phyloP scores from a whole-genome alignment of 1,140 invertebrate species.

The Euura saliciscinereae region DNA sequence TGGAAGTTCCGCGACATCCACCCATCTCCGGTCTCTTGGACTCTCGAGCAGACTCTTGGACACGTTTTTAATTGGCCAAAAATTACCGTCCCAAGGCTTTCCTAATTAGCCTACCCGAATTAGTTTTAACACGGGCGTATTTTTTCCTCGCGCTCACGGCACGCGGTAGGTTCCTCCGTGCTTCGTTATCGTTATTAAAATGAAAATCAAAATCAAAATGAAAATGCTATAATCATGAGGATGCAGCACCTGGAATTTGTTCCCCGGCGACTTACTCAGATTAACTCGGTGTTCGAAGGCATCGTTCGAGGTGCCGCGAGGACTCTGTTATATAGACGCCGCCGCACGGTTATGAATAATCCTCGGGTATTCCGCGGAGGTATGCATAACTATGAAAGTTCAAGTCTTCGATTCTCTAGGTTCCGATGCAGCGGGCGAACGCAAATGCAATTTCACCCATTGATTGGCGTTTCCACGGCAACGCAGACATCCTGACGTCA shows the following conservation, averaged over 20 bases:
- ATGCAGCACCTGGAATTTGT: no score
- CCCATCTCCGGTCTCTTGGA: neutral
- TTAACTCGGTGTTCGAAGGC: no score
- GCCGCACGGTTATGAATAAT: slow-evolving; percentile 30
- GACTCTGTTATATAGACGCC: no score
- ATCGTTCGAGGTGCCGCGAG: no score
- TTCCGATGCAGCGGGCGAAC: slow-evolving; percentile 20
- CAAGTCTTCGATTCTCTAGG: slow-evolving; percentile 25
- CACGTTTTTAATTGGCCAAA: neutral
- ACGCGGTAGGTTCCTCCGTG: no score
- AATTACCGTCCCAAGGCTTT: neutral
- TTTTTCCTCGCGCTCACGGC: no score
- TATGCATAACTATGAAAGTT: slow-evolving; percentile 20
- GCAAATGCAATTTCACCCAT: slow-evolving; percentile 44
- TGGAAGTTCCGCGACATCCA: neutral
- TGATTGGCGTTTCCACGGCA: slow-evolving; percentile 38
- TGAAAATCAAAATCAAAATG: no score
- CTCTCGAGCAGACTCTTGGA: neutral
- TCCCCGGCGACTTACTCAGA: no score
- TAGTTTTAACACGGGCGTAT: no score
- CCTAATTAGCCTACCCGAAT: neutral
- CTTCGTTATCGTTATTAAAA: no score
- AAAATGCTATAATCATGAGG: no score
- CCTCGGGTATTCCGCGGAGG: slow-evolving; percentile 34
- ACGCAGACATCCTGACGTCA: slow-evolving; percentile 19